A percentile compares a stretch with the other conserved stretches of the same genome.
phyloP scores from a whole-genome alignment of 2,113 vertebrate species.

The Scomber japonicus region DNA sequence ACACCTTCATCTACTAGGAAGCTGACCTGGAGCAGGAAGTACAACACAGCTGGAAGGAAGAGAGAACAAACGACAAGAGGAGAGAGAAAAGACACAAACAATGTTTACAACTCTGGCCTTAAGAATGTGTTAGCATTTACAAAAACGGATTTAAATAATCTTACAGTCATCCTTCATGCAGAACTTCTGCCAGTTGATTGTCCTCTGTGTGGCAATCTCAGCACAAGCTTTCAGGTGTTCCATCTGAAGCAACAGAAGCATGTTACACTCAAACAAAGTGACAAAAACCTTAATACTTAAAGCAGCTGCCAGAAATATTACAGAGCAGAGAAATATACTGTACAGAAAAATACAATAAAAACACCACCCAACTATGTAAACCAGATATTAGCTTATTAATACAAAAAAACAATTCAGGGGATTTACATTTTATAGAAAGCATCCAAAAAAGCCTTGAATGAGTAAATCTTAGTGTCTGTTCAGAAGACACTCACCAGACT shows the following conservation, averaged over 20 bases:
- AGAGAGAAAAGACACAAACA: background rate
- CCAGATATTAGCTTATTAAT: too few species aligned
- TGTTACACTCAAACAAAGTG: background rate
- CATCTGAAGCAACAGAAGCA: constrained; percentile 87
- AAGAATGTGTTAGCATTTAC: constrained; percentile 1
- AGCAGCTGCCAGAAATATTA: too few species aligned
- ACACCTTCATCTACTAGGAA: constrained; percentile 98
- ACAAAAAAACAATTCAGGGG: too few species aligned
- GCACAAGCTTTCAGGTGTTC: constrained; percentile 98
- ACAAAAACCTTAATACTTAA: background rate
- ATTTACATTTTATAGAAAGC: too few species aligned
- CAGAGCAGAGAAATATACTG: background rate
- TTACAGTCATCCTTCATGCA: constrained; percentile 99
- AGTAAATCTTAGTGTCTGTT: background rate
- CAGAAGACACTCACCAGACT: constrained; percentile 88
- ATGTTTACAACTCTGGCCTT: background rate
- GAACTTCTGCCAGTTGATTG: constrained; percentile 99
- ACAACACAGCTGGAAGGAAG: constrained; percentile 90
- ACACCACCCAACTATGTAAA: too few species aligned
- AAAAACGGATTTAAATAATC: constrained; percentile 59
- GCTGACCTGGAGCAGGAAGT: constrained; percentile 98
- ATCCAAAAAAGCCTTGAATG: background rate
- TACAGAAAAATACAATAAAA: background rate
- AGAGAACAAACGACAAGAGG: background rate
- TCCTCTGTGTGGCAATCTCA: constrained; percentile 97